Conservation (phyloP, 2,888 invertebrate species). For the Griposia aprilina region DNA sequence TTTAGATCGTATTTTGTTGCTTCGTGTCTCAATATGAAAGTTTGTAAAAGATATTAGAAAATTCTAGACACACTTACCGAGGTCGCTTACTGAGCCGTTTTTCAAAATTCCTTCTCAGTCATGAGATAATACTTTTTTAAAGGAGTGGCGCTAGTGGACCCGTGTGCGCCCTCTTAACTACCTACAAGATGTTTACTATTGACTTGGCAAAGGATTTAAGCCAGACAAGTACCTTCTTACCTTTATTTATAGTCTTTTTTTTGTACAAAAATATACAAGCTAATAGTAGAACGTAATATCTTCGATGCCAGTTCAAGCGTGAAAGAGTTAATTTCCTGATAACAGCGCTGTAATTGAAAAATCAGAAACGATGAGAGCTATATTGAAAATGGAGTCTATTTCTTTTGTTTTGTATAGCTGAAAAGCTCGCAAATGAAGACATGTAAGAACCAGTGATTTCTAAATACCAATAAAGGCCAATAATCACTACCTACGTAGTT, state of each 20-base stretch:
- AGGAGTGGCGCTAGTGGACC: too few species aligned
- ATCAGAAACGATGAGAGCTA: slow-evolving; percentile 46
- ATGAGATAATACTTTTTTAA: too few species aligned
- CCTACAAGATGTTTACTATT: background rate
- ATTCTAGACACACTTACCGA: too few species aligned
- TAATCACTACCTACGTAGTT: background rate
- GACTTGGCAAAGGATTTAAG: background rate
- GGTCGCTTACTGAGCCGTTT: too few species aligned
- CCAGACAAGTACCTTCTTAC: background rate
- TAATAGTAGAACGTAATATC: slow-evolving; percentile 59
- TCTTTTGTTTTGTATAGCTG: background rate
- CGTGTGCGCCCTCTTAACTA: too few species aligned
- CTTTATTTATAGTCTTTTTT: background rate
- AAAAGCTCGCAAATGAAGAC: background rate
- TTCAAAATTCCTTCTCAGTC: too few species aligned
- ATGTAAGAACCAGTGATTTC: background rate
- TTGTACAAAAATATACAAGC: slow-evolving; percentile 45
- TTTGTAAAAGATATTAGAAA: too few species aligned
- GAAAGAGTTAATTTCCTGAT: slow-evolving; percentile 69
- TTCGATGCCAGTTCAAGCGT: slow-evolving; percentile 51
- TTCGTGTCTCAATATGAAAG: too few species aligned
- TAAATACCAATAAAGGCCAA: background rate
- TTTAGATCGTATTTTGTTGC: too few species aligned
- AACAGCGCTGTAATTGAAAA: slow-evolving; percentile 65
- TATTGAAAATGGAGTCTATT: slow-evolving; percentile 16